Conservation (phyloP, 2,113 vertebrate genomes). For the Scomber colias region DNA sequence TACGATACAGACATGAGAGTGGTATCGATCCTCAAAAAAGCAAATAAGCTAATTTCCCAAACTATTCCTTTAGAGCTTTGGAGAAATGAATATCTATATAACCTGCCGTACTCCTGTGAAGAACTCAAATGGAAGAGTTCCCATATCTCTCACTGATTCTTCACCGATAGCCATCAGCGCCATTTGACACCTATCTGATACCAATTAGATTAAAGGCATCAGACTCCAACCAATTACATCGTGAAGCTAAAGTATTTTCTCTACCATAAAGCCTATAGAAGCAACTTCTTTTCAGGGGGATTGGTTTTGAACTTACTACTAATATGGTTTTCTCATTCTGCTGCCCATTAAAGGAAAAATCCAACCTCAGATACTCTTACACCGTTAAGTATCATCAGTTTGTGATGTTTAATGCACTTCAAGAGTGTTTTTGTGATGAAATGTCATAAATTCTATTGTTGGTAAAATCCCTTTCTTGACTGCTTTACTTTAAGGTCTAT, state of each 20-base stretch:
- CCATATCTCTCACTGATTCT: slow-evolving; percentile 10
- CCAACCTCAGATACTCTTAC: slow-evolving; percentile 26
- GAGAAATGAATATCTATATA: neutral
- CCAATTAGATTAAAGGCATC: slow-evolving; percentile 30
- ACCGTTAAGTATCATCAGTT: slow-evolving; percentile 5
- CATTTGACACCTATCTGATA: slow-evolving; percentile 46
- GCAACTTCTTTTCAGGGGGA: neutral
- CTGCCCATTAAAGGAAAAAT: slow-evolving; percentile 30
- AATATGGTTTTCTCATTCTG: slow-evolving; percentile 27
- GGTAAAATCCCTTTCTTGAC: slow-evolving; percentile 42
- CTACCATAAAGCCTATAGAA: slow-evolving; percentile 7
- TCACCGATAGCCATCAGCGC: slow-evolving; percentile 11
- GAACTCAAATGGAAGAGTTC: slow-evolving; percentile 39
- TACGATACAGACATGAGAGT: too few relatives aligned
- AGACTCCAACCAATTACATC: slow-evolving; percentile 38
- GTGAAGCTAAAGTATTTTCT: slow-evolving; percentile 41
- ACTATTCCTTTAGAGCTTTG: neutral
- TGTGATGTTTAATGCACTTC: slow-evolving; percentile 35
- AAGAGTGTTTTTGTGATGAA: slow-evolving; percentile 34
- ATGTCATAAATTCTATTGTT: slow-evolving; percentile 47
- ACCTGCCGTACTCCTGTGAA: slow-evolving; percentile 2
- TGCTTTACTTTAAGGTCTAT: slow-evolving; percentile 8
- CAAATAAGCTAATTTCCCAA: too few relatives aligned
- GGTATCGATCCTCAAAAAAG: too few relatives aligned
- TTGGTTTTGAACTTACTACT: slow-evolving; percentile 19